Conservation (phyloP, 2,888 invertebrate species). For the Melipona beecheii region DNA sequence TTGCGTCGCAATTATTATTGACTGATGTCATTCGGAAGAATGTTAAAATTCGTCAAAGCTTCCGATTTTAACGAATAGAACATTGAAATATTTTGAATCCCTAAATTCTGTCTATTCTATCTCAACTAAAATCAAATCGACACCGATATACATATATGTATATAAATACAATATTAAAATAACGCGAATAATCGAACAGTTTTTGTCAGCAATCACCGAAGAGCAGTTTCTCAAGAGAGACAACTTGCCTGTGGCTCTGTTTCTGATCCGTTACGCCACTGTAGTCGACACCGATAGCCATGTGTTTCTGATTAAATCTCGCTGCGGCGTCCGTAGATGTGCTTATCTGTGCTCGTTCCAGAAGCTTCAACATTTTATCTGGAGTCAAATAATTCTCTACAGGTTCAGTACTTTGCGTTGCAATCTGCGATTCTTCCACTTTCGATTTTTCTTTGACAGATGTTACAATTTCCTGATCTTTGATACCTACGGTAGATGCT, state of each 20-base stretch:
- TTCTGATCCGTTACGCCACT: constrained; percentile 64
- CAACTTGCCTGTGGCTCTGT: constrained; percentile 80
- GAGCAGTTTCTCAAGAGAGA: constrained; percentile 80
- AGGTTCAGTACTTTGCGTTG: not conserved
- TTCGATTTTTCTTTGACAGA: constrained; percentile 1
- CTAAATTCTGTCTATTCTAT: not conserved
- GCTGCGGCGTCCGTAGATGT: constrained; percentile 71
- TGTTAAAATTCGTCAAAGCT: not conserved
- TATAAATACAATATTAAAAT: not conserved
- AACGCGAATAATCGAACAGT: not conserved
- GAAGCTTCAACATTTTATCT: constrained; percentile 79
- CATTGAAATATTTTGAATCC: not conserved
- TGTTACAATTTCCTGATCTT: constrained; percentile 27
- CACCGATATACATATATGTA: not conserved
- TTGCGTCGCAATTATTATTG: not conserved
- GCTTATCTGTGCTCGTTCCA: constrained; percentile 81
- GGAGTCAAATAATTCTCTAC: constrained; percentile 68
- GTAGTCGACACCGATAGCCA: constrained; percentile 32
- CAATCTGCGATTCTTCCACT: not conserved
- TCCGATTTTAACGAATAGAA: not conserved
- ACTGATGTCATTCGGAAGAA: constrained; percentile 22
- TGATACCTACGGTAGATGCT: not conserved
- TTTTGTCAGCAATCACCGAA: constrained; percentile 79
- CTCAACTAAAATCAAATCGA: not conserved
- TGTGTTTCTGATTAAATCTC: constrained; percentile 60